phyloP scores from a whole-genome alignment of 2,797 vertebrate genomes.

The Scomberomorus guttatus region DNA sequence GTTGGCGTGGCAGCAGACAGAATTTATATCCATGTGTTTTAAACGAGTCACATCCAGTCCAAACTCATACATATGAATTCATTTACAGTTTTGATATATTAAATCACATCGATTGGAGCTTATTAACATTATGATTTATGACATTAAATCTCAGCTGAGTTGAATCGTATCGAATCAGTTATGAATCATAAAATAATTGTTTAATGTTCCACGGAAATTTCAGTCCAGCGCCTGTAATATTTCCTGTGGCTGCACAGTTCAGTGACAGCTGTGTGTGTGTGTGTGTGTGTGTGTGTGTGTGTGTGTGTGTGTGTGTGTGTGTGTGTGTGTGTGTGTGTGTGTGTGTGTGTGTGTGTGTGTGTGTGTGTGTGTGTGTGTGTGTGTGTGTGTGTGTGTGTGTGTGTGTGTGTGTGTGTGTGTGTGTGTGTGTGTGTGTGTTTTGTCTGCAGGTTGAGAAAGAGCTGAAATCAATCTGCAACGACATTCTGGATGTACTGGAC shows the following conservation, averaged over 20 bases:
- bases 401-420: background rate
- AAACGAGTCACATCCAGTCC: background rate
- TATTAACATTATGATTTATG: background rate
- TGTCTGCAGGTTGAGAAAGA: conserved; percentile 87
- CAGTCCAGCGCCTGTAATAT: background rate
- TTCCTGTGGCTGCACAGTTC: background rate
- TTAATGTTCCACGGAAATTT: background rate
- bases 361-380: background rate
- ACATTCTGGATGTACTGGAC: conserved; percentile 99
- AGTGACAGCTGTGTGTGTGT: background rate
- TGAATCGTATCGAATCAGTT: background rate
- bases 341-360: background rate
- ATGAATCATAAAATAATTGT: background rate
- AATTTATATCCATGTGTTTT: no score
- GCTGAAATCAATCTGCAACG: conserved; percentile 97
- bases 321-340: background rate
- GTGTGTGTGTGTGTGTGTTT: conserved; percentile 2
- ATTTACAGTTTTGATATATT: background rate
- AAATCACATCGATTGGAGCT: background rate
- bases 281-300: conserved; percentile 3
- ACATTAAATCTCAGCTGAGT: background rate
- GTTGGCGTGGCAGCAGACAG: background rate
- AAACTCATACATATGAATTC: background rate
- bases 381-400: background rate
- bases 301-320: background rate